Conservation (phyloP, 2,113 vertebrate genomes). For the Oophaga pumilio region DNA sequence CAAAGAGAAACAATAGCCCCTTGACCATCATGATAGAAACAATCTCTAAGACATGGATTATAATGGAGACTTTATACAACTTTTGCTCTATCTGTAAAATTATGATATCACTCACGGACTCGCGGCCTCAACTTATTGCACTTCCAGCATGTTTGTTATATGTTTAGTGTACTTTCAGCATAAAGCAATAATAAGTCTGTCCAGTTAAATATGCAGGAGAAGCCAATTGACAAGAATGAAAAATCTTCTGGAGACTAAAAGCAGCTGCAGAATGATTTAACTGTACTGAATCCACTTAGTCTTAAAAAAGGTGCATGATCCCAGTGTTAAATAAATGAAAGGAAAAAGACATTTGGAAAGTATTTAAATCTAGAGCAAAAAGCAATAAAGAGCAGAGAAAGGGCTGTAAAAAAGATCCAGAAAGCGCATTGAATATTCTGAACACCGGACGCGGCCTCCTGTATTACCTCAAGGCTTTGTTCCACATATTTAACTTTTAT, state of each 20-base stretch:
- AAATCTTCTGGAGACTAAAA: slow-evolving; percentile 10
- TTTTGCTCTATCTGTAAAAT: no score
- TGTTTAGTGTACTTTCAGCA: background rate
- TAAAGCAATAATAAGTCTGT: background rate
- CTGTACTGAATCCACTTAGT: slow-evolving; percentile 26
- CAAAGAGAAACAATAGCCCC: no score
- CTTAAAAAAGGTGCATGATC: slow-evolving; percentile 2
- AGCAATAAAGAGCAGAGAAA: slow-evolving; percentile 32
- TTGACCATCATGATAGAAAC: no score
- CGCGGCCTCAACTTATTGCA: background rate
- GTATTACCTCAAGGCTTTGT: slow-evolving; percentile 53
- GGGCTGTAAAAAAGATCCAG: slow-evolving; percentile 43
- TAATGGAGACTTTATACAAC: no score
- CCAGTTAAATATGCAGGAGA: background rate
- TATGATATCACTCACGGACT: background rate
- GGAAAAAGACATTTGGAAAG: slow-evolving; percentile 36
- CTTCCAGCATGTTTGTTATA: background rate
- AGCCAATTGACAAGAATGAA: slow-evolving; percentile 1
- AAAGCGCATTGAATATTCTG: slow-evolving; percentile 17
- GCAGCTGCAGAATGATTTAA: slow-evolving; percentile 44
- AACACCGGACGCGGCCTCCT: slow-evolving; percentile 21
- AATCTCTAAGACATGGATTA: no score
- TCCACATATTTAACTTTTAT: slow-evolving; percentile 63
- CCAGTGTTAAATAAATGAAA: slow-evolving; percentile 20
- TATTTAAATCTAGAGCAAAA: slow-evolving; percentile 47